These are phyloP conservation scores for Lordiphosa andalusiaca DNA, from an alignment of 2,888 invertebrate genomes.

Conservation along the genomic window DNA sequence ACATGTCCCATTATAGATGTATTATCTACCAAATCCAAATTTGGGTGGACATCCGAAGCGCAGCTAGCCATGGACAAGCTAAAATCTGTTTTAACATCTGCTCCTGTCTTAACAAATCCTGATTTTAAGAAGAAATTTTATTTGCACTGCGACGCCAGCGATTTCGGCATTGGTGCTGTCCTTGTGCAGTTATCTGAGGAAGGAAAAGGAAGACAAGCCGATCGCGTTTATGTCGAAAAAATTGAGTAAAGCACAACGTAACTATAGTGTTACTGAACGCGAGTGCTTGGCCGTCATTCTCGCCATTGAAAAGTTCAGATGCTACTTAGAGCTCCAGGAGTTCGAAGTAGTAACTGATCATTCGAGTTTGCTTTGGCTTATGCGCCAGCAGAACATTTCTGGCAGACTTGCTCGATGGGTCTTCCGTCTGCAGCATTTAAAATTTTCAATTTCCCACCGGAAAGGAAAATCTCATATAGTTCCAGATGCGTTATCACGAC, in stretches of 20 bases:
- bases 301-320: conserved; percentile 6
- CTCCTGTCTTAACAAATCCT: too few species aligned
- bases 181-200: too few species aligned
- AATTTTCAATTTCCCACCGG: conserved; percentile 3
- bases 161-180: too few species aligned
- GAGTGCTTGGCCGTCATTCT: conserved; percentile 7
- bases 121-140: too few species aligned
- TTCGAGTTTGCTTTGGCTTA: conserved; percentile 9
- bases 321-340: conserved; percentile 6
- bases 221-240: conserved; percentile 9
- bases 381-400: conserved; percentile 8
- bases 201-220: background rate
- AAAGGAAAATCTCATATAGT: background rate
- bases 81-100: too few species aligned
- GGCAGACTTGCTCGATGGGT: conserved; percentile 4
- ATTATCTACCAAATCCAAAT: background rate
- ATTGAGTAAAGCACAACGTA: background rate
- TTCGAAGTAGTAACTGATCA: conserved; percentile 10
- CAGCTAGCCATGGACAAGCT: too few species aligned
- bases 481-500: conserved; percentile 2
- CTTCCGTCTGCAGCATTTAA: conserved; percentile 2
- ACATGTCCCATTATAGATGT: conserved; percentile 1
- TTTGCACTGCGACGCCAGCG: too few species aligned
- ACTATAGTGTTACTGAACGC: conserved; percentile 3
- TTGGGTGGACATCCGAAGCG: too few species aligned